Base-by-base conservation (phyloP, 2,113 vertebrate genomes). In the Labeo rohita region DNA sequence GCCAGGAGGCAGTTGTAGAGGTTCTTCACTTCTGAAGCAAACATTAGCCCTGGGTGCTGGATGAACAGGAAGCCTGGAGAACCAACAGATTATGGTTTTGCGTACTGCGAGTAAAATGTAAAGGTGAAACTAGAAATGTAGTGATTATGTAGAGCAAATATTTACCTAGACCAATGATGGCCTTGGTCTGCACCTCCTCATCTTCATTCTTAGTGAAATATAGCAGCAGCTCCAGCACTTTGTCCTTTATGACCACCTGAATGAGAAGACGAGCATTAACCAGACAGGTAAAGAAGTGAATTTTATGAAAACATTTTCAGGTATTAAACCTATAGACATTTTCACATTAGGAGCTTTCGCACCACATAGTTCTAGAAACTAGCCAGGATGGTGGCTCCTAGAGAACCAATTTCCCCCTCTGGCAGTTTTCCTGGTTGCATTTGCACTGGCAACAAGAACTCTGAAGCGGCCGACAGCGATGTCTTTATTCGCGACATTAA, bases 161-260 rank as follows among this genome's bases (percentile, higher is more conserved):
- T 95, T 96, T 96, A 97, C 98, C 98, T 92, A 99, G 94, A 89
- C 98, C 98, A 89, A 99, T 99, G 92, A 99, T 98, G 90, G 98
- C 98, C 95, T 99, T 99, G 89, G 97, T 98, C 93, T 99, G 97
- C 86, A 99, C 98, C 93, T 98, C 97, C 91, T 99, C 98, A 80
- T 99, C 98, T 88, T 97, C 97, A 87, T 99, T 97, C 90, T 96
- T 99, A 90, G 98, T 99, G 93, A 99, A 99, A 94, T 99, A 99
- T 90, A 99, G 93, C 89, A 99, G 95, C 83, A 98, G 94, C 93
- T 99, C 98, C 88, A 99, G 95, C 89, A 99, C 98, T 93, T 99
- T 99, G 91, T 99, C 98, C 91, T 98, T 99, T 92, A 99, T 99
- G 90, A 98, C 96, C 92, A 99, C 96, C 98, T 99, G 89, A 7